phyloP scores from a whole-genome alignment of 1,140 invertebrate genomes.

The Lamellibrachia luymesi region DNA sequence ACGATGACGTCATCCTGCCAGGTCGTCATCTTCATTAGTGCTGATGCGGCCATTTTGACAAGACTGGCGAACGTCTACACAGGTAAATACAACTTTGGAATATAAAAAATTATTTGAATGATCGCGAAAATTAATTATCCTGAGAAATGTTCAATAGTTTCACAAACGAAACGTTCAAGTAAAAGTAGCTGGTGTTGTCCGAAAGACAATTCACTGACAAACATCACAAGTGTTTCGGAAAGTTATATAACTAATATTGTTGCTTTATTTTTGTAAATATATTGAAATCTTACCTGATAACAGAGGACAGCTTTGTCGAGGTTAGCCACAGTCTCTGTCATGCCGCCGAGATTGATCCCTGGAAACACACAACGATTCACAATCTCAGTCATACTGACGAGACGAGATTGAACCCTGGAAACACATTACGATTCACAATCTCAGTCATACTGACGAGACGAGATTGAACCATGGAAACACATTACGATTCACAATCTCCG shows the following conservation, averaged over 20 bases:
- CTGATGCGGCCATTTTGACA: too few relatives aligned
- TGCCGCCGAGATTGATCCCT: constrained; percentile 2
- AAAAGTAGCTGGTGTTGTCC: too few relatives aligned
- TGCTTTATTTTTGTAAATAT: not conserved
- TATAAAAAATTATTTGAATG: too few relatives aligned
- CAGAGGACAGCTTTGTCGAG: constrained; percentile 27
- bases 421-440: not conserved
- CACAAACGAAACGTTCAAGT: not conserved
- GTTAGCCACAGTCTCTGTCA: constrained; percentile 16
- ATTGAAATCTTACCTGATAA: constrained; percentile 14
- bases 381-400: not conserved
- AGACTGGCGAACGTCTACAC: too few relatives aligned
- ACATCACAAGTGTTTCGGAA: not conserved
- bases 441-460: not conserved
- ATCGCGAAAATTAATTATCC: too few relatives aligned
- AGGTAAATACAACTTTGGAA: too few relatives aligned
- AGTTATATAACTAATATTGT: not conserved
- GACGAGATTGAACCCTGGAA: not conserved
- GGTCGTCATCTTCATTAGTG: too few relatives aligned
- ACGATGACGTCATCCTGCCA: too few relatives aligned
- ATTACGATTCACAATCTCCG: not conserved
- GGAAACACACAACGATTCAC: not conserved
- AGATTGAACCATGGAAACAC: not conserved
- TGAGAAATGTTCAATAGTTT: too few relatives aligned
- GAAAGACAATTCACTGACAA: not conserved